Conservation (phyloP, 2,888 invertebrate genomes). For the Venusia cambrica region DNA sequence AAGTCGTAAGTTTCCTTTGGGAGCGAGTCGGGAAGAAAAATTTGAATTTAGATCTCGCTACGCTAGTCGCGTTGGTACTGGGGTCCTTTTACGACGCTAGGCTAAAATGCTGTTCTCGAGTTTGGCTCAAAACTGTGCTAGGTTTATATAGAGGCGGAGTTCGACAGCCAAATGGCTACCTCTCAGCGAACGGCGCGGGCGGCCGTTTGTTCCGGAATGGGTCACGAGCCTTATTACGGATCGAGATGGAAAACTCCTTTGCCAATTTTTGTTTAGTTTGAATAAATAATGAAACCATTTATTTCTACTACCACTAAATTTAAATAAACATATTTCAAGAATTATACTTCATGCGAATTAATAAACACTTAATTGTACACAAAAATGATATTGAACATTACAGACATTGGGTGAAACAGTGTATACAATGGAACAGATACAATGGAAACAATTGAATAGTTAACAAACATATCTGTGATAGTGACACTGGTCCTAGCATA, state of each 20-base stretch:
- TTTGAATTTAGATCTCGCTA: slow-evolving; percentile 74
- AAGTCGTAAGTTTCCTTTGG: slow-evolving; percentile 54
- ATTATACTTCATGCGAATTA: no score
- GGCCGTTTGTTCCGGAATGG: slow-evolving; percentile 66
- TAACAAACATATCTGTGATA: no score
- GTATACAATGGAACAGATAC: no score
- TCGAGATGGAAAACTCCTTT: slow-evolving; percentile 20
- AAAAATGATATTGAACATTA: no score
- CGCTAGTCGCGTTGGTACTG: slow-evolving; percentile 55
- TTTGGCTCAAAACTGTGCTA: slow-evolving; percentile 64
- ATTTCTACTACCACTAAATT: no score
- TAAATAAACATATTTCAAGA: no score
- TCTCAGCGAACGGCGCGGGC: slow-evolving; percentile 62
- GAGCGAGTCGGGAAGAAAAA: slow-evolving; percentile 58
- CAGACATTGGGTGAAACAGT: no score
- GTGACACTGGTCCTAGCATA: no score
- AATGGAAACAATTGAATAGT: no score
- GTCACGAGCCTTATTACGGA: slow-evolving; percentile 47
- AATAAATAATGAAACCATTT: no score
- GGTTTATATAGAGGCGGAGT: slow-evolving; percentile 70
- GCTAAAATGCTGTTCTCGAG: slow-evolving; percentile 71
- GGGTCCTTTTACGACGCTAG: slow-evolving; percentile 68
- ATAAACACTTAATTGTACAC: no score
- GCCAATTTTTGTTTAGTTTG: slow-evolving; percentile 8
- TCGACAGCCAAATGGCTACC: slow-evolving; percentile 70